Base-by-base conservation (phyloP, 2,797 vertebrate genomes). In the Phaenicophaeus curvirostris region DNA sequence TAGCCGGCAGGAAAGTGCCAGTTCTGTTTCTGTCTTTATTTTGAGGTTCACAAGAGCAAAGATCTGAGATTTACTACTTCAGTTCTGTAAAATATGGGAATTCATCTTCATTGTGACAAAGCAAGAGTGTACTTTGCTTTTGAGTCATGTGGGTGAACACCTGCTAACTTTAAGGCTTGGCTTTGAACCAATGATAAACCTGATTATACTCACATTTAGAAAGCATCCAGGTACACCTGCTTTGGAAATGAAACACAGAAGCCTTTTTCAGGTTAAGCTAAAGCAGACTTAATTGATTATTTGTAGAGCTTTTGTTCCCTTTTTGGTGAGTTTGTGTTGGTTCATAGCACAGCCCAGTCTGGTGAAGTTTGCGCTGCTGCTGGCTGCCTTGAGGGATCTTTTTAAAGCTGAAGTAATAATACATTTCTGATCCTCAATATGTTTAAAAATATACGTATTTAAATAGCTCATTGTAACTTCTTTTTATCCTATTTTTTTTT, bases 81-180 rank as follows among this genome's bases (percentile, higher is more conserved):
- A 74, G 21, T 0, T 0, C 17, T 83, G 50, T 50, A 90, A 91
- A 85, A 82, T 77, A 54, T 31, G 4, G 8, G 31, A 63, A 71
- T 87, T 89, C 71, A 44, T 87, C 87, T 76, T 92, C 72, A 48
- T 58, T 87, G 18, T 65, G 41, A 65, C 37, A 85, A 71, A 82
- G 11, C 16, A 89, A 87, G 37, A 90, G 71, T 33, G 15, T 8
- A 65, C 61, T 91, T 89, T 71, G 62, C 57, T 68, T 91, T 89
- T 54, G 50, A 71, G 75, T 39, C 27, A 11, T 30, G 57, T 39
- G 67, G 39, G 16, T 35, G 51, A 86, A 89, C 65, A 87, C 84
- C 63, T 94, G 91, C 63, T 87, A 67, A 39, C 31, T 89, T 85
- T 37, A 57, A 23, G 7, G 24, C 94, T 94, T 87, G 72, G 37